These are phyloP conservation scores for Sesia apiformis DNA, from an alignment of 2,888 invertebrate species.

Conservation along the genomic window DNA sequence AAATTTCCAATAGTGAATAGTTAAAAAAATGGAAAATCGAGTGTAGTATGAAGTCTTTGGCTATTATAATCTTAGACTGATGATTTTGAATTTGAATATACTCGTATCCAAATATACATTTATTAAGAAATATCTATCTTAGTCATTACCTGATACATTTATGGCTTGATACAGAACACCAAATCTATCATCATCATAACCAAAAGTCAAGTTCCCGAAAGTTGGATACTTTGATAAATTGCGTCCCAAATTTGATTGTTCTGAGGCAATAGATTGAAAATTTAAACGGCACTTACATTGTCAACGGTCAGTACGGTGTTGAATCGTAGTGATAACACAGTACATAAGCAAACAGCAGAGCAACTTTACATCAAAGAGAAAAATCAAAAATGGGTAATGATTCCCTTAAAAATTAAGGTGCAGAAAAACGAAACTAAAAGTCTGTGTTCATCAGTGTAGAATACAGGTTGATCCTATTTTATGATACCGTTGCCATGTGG, in stretches of 20 bases:
- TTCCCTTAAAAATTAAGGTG: too few species aligned
- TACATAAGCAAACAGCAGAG: background rate
- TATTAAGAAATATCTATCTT: background rate
- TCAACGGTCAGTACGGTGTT: conserved; percentile 2
- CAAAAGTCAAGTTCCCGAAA: background rate
- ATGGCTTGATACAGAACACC: background rate
- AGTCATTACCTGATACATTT: background rate
- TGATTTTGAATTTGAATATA: background rate
- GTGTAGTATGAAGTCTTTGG: too few species aligned
- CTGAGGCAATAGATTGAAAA: background rate
- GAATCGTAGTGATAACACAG: background rate
- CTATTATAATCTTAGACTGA: background rate
- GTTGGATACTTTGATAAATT: background rate
- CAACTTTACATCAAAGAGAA: too few species aligned
- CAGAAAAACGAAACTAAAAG: too few species aligned
- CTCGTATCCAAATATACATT: background rate
- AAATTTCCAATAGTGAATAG: too few species aligned
- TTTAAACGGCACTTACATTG: background rate
- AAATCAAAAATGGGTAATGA: too few species aligned
- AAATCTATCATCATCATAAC: background rate
- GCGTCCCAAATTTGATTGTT: background rate
- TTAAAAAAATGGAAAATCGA: too few species aligned
- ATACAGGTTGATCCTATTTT: too few species aligned
- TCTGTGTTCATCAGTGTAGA: too few species aligned
- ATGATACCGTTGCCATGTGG: too few species aligned